phyloP scores from a whole-genome alignment of 2,797 vertebrate genomes.

The Labeo calbasu region DNA sequence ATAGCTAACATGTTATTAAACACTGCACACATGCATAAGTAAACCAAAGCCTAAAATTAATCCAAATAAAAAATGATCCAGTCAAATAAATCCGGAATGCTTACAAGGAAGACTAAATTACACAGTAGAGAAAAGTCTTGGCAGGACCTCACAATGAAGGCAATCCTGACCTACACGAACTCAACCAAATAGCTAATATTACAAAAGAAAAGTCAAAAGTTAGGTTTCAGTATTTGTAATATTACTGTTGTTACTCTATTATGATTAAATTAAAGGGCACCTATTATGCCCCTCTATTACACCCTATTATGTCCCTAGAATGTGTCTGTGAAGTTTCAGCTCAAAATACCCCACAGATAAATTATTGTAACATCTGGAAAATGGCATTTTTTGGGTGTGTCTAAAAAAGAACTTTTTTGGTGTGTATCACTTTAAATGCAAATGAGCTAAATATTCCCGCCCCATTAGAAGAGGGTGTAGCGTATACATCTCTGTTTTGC shows the following conservation, averaged over 20 bases:
- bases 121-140: slow-evolving; percentile 2
- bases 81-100: background rate
- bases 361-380: no score
- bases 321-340: no score
- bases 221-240: background rate
- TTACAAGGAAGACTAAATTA: slow-evolving; percentile 15
- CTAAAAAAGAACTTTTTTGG: no score
- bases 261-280: background rate
- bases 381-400: no score
- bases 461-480: no score
- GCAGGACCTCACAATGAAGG: background rate
- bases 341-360: no score
- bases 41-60: slow-evolving; percentile 2
- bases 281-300: no score
- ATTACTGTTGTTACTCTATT: background rate
- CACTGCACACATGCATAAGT: background rate
- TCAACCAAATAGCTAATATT: background rate
- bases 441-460: no score
- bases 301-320: no score
- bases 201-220: background rate
- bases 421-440: no score
- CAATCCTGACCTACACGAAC: background rate
- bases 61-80: background rate
- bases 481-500: no score
- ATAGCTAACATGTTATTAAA: slow-evolving; percentile 33